Evolutionary conservation across 1,140 invertebrate species (phyloP).

Genomic region (Steinernema khuongi): DNA sequence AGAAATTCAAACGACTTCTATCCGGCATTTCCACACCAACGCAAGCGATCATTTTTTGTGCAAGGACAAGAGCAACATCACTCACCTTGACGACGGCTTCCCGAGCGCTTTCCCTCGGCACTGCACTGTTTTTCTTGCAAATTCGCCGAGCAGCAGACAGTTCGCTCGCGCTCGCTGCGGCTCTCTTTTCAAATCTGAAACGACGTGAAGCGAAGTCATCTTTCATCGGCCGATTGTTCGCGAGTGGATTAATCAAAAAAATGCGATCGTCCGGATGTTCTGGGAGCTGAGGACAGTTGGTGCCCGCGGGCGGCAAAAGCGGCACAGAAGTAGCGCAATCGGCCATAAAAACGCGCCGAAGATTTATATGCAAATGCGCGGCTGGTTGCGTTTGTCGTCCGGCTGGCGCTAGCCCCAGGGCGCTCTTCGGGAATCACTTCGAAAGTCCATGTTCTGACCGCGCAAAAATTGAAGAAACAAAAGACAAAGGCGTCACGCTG

Average conservation of each 20-base stretch:
- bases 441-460: background rate
- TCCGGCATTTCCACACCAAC: too few species aligned
- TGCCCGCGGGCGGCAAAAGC: background rate
- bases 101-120: background rate
- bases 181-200: slow-evolving; percentile 1
- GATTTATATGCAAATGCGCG: background rate
- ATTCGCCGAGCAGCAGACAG: background rate
- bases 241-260: slow-evolving; percentile 10
- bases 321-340: background rate
- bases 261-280: background rate
- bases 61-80: too few species aligned
- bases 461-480: slow-evolving; percentile 7
- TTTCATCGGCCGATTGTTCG: slow-evolving; percentile 11
- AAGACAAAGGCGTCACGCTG: slow-evolving; percentile 14
- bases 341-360: background rate
- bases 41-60: too few species aligned
- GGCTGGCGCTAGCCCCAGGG: background rate
- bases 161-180: background rate
- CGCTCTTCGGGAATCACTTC: background rate
- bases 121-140: background rate
- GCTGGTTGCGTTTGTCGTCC: too few species aligned
- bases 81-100: background rate
- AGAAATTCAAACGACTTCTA: too few species aligned
- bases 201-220: background rate
- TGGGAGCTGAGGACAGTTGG: background rate